Conservation (phyloP, 2,797 vertebrate species). For the Leuciscus waleckii region DNA sequence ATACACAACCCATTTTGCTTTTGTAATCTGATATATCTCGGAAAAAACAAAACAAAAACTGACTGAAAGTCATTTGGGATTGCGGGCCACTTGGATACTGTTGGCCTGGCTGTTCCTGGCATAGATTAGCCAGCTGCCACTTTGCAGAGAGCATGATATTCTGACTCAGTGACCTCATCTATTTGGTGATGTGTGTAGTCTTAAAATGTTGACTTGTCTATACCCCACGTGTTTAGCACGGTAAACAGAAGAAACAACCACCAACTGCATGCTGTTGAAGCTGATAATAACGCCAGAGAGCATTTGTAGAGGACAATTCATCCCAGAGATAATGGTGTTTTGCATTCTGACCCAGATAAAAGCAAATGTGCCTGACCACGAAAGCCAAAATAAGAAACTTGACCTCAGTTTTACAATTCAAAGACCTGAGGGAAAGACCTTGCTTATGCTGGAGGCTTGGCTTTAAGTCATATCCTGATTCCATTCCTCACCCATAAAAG, state of each 20-base stretch:
- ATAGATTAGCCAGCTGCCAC: constrained; percentile 24
- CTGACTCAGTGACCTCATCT: constrained; percentile 2
- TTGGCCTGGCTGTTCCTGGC: background rate
- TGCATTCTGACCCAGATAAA: constrained; percentile 8
- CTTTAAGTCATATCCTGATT: background rate
- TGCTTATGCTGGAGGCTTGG: background rate
- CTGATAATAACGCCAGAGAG: background rate
- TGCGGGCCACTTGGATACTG: background rate
- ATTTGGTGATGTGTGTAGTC: background rate
- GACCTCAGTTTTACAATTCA: constrained; percentile 9
- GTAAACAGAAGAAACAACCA: background rate
- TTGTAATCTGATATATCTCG: background rate
- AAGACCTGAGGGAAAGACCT: background rate
- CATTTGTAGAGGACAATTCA: background rate
- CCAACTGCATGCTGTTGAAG: background rate
- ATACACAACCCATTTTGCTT: background rate
- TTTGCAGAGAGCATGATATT: constrained; percentile 1
- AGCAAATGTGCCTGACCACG: background rate
- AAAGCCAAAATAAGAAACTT: constrained; percentile 6
- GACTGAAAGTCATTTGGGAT: background rate
- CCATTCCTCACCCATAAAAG: background rate
- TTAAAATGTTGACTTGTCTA: background rate
- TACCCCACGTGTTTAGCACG: background rate
- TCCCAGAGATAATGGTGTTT: background rate
- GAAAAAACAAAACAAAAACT: background rate